Evolutionary conservation across 2,113 vertebrate genomes (phyloP).

Genomic region (Azemiops feae): DNA sequence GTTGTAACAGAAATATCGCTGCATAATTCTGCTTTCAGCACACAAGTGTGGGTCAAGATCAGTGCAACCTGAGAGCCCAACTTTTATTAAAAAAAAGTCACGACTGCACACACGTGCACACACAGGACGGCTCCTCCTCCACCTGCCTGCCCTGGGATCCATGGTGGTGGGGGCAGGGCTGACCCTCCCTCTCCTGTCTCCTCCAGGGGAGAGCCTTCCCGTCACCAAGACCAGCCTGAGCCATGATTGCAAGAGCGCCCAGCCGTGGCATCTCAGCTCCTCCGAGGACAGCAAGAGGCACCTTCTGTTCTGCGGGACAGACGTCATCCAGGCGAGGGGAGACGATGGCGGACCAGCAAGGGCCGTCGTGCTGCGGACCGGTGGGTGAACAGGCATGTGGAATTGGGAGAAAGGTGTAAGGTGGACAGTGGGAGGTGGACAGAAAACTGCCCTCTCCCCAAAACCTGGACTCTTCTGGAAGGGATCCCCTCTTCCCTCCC

Average conservation of each 20-base stretch:
- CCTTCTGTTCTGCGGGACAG: conserved; percentile 78
- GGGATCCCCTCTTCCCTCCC: not conserved
- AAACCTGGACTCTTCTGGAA: not conserved
- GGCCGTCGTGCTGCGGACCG: conserved; percentile 75
- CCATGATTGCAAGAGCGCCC: conserved; percentile 26
- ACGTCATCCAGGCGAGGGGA: conserved; percentile 74
- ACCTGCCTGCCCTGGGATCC: not conserved
- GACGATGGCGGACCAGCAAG: conserved; percentile 44
- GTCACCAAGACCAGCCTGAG: conserved; percentile 73
- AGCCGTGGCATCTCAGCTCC: conserved; percentile 67
- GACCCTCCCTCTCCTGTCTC: not conserved
- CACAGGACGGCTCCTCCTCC: accelerated
- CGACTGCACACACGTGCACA: not conserved
- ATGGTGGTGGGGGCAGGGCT: not conserved
- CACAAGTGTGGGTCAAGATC: too few relatives aligned
- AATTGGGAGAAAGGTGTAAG: accelerated
- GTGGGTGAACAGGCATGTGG: conserved; percentile 40
- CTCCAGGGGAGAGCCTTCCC: conserved; percentile 76
- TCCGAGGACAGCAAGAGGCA: conserved; percentile 71
- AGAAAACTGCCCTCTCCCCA: not conserved
- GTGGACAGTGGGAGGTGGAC: not conserved
- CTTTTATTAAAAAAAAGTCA: too few relatives aligned
- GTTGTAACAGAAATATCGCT: too few relatives aligned
- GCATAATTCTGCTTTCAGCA: too few relatives aligned
- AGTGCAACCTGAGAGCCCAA: too few relatives aligned